Evolutionary conservation across 2,113 vertebrate species (phyloP), one percentile per base, ranked within the genome.

Genomic region (Galemys pyrenaicus): DNA sequence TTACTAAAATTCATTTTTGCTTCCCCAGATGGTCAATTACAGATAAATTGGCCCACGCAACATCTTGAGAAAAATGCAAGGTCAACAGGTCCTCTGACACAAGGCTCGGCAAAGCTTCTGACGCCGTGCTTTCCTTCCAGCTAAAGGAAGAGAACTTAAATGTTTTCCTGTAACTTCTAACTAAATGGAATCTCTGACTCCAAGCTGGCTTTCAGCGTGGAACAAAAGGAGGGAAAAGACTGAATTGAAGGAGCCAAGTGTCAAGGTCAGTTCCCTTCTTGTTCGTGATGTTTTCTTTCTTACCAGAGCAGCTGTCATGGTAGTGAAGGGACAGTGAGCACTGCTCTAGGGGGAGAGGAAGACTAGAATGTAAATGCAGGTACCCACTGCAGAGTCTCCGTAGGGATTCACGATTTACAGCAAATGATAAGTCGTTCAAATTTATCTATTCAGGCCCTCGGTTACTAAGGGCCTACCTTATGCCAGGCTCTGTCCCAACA

Each of bases 21-120:
- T 81, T 92, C 46, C 49, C 32, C 17, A 65, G 54, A 56, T 80
- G 81, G 87, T 71, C 87, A 87, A 10, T 95, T 94, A 91, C 32
- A 49, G 95, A 84, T 70, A 84, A 95, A 95, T 32, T 56, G 85
- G 60, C 30, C 67, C 65, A 75, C 26, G 71, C 10, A 44, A 65
- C 37, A 65, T 39, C 4, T 6, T 65, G 64, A 35, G 28, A 32
- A 46, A 87, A 94, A 92, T 49, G 90, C 73, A 94, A 96, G 82
- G 82, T 89, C 79, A 81, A 78, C 35, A 79, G 82, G 24, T 75
- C 67, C 58, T 96, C 28, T 39, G 35, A 88, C 44, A 92, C 54
- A 91, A 86, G 30, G 56, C 54, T 54, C 62, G 15, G 82, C 39
- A 60, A 65, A 44, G 78, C 30, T 81, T 73, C 44, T 10, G 26